Evolutionary conservation across 2,888 invertebrate genomes (phyloP).

Genomic region (Plusia festucae): DNA sequence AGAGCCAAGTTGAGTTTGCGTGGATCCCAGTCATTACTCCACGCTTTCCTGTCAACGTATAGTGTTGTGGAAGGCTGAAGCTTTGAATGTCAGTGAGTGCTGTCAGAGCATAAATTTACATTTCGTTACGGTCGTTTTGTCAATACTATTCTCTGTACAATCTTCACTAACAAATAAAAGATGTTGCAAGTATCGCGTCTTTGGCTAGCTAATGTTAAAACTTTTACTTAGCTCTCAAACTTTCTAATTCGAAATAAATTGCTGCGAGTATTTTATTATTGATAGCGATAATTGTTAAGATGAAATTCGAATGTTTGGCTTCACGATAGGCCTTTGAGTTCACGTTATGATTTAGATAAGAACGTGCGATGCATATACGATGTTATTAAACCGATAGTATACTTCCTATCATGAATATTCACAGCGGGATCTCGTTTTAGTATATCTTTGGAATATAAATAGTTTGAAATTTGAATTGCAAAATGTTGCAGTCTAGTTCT

Average conservation of each 20-base stretch:
- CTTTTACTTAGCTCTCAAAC: slow-evolving; percentile 61
- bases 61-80: slow-evolving; percentile 53
- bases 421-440: slow-evolving; percentile 7
- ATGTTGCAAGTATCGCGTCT: slow-evolving; percentile 47
- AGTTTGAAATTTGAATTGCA: not conserved
- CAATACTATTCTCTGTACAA: slow-evolving; percentile 59
- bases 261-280: slow-evolving; percentile 60
- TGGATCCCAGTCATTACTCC: slow-evolving; percentile 55
- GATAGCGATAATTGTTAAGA: slow-evolving; percentile 58
- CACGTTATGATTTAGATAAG: slow-evolving; percentile 46
- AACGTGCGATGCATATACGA: slow-evolving; percentile 32
- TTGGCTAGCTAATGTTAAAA: slow-evolving; percentile 51
- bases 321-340: slow-evolving; percentile 50
- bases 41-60: slow-evolving; percentile 64
- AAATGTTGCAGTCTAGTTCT: not conserved
- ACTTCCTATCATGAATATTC: slow-evolving; percentile 19
- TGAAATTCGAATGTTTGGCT: slow-evolving; percentile 46
- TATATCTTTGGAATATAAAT: not conserved
- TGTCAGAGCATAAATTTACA: slow-evolving; percentile 64
- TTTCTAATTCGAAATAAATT: slow-evolving; percentile 65
- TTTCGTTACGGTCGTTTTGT: slow-evolving; percentile 64
- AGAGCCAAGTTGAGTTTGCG: slow-evolving; percentile 34
- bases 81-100: slow-evolving; percentile 56
- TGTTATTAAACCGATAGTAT: slow-evolving; percentile 25
- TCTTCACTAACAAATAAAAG: slow-evolving; percentile 60